phyloP scores from a whole-genome alignment of 2,888 invertebrate genomes.

The Yponomeuta sedellus region DNA sequence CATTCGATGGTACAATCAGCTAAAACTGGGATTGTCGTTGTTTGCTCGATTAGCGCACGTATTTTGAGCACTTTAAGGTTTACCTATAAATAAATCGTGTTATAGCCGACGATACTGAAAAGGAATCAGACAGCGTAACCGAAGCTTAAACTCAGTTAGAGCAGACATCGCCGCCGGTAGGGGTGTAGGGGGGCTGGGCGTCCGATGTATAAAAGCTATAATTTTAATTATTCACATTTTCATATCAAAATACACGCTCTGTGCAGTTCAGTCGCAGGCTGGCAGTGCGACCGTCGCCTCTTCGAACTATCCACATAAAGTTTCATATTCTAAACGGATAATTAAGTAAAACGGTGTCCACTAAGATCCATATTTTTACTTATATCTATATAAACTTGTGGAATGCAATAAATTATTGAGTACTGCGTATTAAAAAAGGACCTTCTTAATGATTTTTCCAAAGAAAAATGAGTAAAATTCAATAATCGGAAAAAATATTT shows the following conservation, averaged over 20 bases:
- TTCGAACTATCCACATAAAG: neutral
- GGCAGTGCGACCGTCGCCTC: slow-evolving; percentile 3
- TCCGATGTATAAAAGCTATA: slow-evolving; percentile 17
- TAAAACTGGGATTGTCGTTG: neutral
- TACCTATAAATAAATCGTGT: neutral
- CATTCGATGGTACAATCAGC: slow-evolving; percentile 4
- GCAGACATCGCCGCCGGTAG: slow-evolving; percentile 6
- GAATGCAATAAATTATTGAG: no score
- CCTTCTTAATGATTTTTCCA: no score
- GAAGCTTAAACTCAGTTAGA: slow-evolving; percentile 13
- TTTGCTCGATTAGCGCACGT: neutral
- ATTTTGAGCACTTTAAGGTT: neutral
- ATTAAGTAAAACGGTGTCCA: no score
- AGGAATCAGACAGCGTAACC: slow-evolving; percentile 13
- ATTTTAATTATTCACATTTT: slow-evolving; percentile 18
- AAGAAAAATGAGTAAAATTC: no score
- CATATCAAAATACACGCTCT: slow-evolving; percentile 15
- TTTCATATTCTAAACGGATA: neutral
- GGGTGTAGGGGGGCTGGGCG: slow-evolving; percentile 2
- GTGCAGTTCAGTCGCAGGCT: slow-evolving; percentile 8
- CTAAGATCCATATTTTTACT: no score
- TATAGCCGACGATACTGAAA: neutral
- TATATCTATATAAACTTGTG: no score
- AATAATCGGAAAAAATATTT: no score
- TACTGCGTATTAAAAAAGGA: no score